Evolutionary conservation across 1,140 invertebrate genomes (phyloP).

Genomic region (Oryctes rhinoceros): DNA sequence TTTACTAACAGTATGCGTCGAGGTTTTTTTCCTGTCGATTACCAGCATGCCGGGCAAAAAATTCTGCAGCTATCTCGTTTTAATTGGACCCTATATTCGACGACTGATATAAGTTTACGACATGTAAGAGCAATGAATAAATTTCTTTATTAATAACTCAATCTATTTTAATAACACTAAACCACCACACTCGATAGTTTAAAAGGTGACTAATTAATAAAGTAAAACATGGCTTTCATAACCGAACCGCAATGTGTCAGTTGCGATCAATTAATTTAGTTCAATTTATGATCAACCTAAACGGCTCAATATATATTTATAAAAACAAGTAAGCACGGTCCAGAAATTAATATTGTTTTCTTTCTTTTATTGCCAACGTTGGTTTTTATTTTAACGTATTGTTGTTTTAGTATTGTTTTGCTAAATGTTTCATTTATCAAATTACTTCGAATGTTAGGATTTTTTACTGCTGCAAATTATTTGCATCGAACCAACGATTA

Average conservation of each 20-base stretch:
- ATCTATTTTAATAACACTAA: slow-evolving; percentile 33
- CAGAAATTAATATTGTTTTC: too few species aligned
- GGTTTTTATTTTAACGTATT: too few species aligned
- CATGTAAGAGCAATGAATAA: not conserved
- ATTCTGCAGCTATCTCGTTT: not conserved
- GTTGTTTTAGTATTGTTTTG: too few species aligned
- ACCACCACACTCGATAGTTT: slow-evolving; percentile 2
- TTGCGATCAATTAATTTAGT: slow-evolving; percentile 16
- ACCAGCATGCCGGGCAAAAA: slow-evolving; percentile 13
- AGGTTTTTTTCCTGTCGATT: not conserved
- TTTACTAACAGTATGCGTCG: not conserved
- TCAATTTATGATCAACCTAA: not conserved
- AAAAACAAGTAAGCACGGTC: too few species aligned
- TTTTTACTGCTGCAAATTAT: too few species aligned
- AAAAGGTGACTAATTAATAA: slow-evolving; percentile 28
- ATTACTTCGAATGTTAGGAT: too few species aligned
- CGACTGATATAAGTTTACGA: not conserved
- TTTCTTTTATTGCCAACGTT: too few species aligned
- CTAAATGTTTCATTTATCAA: too few species aligned
- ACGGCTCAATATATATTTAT: not conserved
- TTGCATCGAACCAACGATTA: too few species aligned
- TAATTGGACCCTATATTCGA: slow-evolving; percentile 13
- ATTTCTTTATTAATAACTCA: slow-evolving; percentile 29
- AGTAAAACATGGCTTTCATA: slow-evolving; percentile 20
- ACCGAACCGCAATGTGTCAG: not conserved